phyloP scores from a whole-genome alignment of 2,113 vertebrate genomes.

The Barnardius zonarius region DNA sequence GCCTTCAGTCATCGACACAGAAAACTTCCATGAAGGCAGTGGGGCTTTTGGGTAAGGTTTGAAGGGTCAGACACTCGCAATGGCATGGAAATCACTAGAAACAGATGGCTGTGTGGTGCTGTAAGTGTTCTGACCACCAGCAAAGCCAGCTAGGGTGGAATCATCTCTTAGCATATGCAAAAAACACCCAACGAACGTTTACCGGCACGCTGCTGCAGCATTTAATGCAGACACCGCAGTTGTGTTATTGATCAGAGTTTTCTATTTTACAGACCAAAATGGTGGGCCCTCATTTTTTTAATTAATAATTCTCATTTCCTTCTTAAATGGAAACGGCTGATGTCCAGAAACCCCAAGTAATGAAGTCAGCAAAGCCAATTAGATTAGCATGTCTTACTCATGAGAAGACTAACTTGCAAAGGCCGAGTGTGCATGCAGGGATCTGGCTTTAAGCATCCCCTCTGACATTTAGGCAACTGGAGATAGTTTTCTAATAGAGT shows the following conservation, averaged over 20 bases:
- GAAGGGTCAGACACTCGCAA: neutral
- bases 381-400: neutral
- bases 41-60: neutral
- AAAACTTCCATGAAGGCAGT: neutral
- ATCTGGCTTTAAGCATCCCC: neutral
- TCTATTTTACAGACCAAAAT: neutral
- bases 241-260: neutral
- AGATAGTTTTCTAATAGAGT: neutral
- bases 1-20: neutral
- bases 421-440: accelerated
- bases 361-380: neutral
- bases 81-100: neutral
- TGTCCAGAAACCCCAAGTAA: neutral
- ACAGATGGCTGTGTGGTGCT: neutral
- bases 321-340: neutral
- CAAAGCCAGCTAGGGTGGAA: neutral
- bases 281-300: neutral
- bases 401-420: neutral
- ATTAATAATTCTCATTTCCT: neutral
- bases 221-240: neutral
- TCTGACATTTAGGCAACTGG: neutral
- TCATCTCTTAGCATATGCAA: neutral
- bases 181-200: neutral
- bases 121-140: neutral
- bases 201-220: neutral